Evolutionary conservation across 1,140 invertebrate species (phyloP), one percentile per base, ranked within the genome.

Genomic region (Saccostrea cuccullata): DNA sequence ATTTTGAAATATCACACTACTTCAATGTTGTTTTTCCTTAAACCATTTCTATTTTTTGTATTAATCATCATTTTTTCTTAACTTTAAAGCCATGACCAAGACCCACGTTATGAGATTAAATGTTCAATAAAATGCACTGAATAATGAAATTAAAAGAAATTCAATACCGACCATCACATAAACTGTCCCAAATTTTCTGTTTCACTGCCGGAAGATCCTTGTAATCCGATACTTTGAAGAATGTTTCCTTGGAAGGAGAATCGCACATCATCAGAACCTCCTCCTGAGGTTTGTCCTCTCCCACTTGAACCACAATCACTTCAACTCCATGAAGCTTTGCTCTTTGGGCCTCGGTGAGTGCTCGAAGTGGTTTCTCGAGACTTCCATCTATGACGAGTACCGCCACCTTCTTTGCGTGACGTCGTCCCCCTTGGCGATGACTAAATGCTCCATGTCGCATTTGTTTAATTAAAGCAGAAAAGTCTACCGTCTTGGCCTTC

Each of bases 271-370:
- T 89, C 47, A 86, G 86, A n/a, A 92, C 82, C 87, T 93, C 92
- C 15, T 90, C 82, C 60, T 92, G 90, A 2, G 91, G 89, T 8
- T 85, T 55, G 2, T 89, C 88, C 2, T 89, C 86, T 0, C 92
- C 91, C 55, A 93, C 92, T n/a, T 91, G 89, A 26, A 93, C 89
- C 0, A 93, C 90, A 82, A 90, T 92, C 17, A 93, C 90, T 86
- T 93, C 92, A 26, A 93, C 90, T 36, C 92, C 92, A 23, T 90
- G 87, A 12, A 91, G 90, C 17, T 91, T 85, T 9, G 92, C 92
- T 23, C 86, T 85, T 26, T 90, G 73, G 23, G 92, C 96, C 83
- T 93, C 92, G 0, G 87, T 90, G n/a, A 93, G 85, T 12, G 91
- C 91, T 77, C 84, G 86, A 15, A 92, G 26, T 5, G 92, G 92